Evolutionary conservation across 2,113 vertebrate genomes (phyloP), one percentile per base, ranked within the genome.

Genomic region (Carollia perspicillata): DNA sequence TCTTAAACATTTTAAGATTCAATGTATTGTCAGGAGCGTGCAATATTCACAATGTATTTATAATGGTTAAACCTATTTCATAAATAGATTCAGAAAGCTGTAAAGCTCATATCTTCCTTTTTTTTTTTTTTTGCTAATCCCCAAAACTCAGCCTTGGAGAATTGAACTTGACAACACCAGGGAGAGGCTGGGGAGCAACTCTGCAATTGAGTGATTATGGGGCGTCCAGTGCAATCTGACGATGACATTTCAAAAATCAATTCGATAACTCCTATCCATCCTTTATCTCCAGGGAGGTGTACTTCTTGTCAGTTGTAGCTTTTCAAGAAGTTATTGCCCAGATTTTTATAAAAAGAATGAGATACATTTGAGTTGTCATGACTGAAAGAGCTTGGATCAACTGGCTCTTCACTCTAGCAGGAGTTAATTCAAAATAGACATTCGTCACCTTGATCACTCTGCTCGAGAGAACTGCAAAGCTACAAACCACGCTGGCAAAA

Each of bases 351-450:
- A 97, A 97, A 97, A 93, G 49, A 84, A 92, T 79, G 75, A 23
- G 18, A 14, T 93, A 87, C 74, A 68, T 93, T 91, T 94, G 81
- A 68, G 63, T 86, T 89, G 68, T 86, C 81, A 33, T 37, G 18
- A 93, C 51, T 42, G 90, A 98, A 94, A 16, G 92, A 78, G 16
- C 23, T 83, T 75, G 35, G 22, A 93, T 97, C 81, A 89, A 47
- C 95, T 80, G 85, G 28, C 20, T 91, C 85, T 89, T 72, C 33
- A 80, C 79, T 74, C 2, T 60, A 97, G 85, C n/a, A n/a, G 42
- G 55, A 97, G 89, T 93, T 94, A 94, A 96, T 96, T 97, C 92
- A 96, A 94, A 97, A 92, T 2, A 97, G 91, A 47, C 33, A 90
- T 96, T 97, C 80, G 79, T 96, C 20, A 79, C 35, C 88, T 97